Evolutionary conservation across 2,888 invertebrate species (phyloP), one percentile per base, ranked within the genome.

Genomic region (Malachius bipustulatus): DNA sequence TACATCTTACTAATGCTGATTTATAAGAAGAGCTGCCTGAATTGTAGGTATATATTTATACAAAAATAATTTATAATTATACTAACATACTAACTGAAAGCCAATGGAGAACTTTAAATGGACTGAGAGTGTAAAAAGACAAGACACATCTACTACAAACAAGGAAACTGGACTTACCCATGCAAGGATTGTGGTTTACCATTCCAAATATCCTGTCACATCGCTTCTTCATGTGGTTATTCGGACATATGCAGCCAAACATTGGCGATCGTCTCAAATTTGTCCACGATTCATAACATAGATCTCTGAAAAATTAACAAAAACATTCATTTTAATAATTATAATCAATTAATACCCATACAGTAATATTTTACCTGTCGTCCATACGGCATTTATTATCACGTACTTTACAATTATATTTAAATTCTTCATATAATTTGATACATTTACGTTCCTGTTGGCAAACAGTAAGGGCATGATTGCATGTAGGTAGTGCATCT

Each of bases 171-270:
- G 50, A 72, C 89, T 87, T 72, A 89, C 89, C 88, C 62, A 89
- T 82, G 66, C 90, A 90, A 38, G 88, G 88, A 70, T 90, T 90
- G 69, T 87, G 84, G 73, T 90, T 88, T 56, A 90, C 84, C 60
- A 81, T 77, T 47, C 79, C 77, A 67, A 87, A 89, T 64, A 89
- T 84, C 52, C 82, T 73, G 64, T 89, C 87, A 65, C 89, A 90
- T 49, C 54, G 77, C 76, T 75, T 85, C 82, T 87, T 87, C 76
- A 82, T 81, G 63, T 84, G 82, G 51, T 83, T 85, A 63, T 83
- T 85, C 47, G 89, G 89, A 59, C 89, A 90, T 59, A 89, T 87
- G 67, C 89, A 90, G 33, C 89, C 90, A 63, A 89, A 90, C 71
- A 90, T 81, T 1, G 88, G 89, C 14, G 89, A 85, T 44, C 82